A percentile compares a stretch with the other conserved stretches of the same genome.
phyloP scores from a whole-genome alignment of 2,797 vertebrate species.

The Poeciliopsis paucimaculata region DNA sequence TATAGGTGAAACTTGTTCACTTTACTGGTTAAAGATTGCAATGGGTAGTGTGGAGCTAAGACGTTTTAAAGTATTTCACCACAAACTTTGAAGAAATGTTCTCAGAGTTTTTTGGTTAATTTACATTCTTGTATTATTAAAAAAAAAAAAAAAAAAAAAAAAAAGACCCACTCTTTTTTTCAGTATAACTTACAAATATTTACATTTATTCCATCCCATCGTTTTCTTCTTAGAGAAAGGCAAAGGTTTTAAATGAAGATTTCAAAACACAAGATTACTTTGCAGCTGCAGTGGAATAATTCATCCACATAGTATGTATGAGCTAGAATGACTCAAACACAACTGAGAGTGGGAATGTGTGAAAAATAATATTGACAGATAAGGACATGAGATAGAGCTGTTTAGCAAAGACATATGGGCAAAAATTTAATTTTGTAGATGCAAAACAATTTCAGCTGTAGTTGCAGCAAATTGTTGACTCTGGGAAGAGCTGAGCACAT shows the following conservation, averaged over 20 bases:
- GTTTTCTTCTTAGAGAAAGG: background rate
- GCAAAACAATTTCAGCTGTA: background rate
- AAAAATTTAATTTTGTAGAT: background rate
- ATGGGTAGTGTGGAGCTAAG: background rate
- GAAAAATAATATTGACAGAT: background rate
- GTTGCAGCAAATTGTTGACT: background rate
- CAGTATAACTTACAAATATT: background rate
- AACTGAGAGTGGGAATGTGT: background rate
- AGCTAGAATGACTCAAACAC: background rate
- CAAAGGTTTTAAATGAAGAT: background rate
- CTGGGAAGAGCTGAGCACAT: background rate
- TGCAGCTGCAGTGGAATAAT: background rate
- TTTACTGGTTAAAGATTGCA: background rate
- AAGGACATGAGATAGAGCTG: background rate
- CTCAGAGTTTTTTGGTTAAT: background rate
- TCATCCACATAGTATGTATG: background rate
- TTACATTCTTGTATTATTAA: background rate
- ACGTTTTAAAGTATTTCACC: background rate
- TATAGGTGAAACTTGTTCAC: background rate
- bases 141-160: too few species aligned
- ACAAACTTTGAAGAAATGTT: background rate
- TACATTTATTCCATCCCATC: background rate
- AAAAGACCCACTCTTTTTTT: background rate
- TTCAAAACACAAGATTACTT: background rate
- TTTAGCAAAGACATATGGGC: background rate